Conservation (phyloP, 2,888 invertebrate genomes). For the Scaptomyza reducta region DNA sequence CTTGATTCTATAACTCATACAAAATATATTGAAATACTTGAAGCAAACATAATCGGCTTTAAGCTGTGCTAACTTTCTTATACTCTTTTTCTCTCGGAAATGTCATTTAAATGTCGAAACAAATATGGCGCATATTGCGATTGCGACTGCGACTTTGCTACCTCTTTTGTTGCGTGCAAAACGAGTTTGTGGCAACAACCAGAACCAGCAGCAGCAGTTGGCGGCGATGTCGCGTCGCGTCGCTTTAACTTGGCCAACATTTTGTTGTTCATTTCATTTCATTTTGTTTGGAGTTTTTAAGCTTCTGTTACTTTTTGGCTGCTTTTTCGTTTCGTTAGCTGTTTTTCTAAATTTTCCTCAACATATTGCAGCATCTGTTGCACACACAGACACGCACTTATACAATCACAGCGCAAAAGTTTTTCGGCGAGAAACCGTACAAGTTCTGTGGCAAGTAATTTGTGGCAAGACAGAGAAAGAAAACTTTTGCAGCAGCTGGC, state of each 20-base stretch:
- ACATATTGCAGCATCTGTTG: constrained; percentile 77
- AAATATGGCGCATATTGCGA: constrained; percentile 57
- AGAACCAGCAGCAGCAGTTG: constrained; percentile 24
- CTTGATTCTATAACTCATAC: no score
- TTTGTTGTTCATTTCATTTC: constrained; percentile 31
- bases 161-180: no score
- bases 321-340: constrained; percentile 18
- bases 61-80: neutral
- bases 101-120: constrained; percentile 27
- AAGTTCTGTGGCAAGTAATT: constrained; percentile 63
- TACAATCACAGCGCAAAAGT: constrained; percentile 44
- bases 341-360: constrained; percentile 56
- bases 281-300: constrained; percentile 1
- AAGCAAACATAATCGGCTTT: no score
- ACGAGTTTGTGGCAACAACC: constrained; percentile 31
- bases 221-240: constrained; percentile 5
- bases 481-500: constrained; percentile 44
- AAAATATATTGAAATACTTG: no score
- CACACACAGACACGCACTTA: constrained; percentile 10
- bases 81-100: neutral
- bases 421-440: constrained; percentile 50
- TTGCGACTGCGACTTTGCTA: neutral
- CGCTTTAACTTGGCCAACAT: constrained; percentile 46
- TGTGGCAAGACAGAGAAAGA: constrained; percentile 9
- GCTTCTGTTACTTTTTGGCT: constrained; percentile 15